These are phyloP conservation scores for Andricus grossulariae DNA, from an alignment of 1,140 invertebrate genomes.

Conservation along the genomic window DNA sequence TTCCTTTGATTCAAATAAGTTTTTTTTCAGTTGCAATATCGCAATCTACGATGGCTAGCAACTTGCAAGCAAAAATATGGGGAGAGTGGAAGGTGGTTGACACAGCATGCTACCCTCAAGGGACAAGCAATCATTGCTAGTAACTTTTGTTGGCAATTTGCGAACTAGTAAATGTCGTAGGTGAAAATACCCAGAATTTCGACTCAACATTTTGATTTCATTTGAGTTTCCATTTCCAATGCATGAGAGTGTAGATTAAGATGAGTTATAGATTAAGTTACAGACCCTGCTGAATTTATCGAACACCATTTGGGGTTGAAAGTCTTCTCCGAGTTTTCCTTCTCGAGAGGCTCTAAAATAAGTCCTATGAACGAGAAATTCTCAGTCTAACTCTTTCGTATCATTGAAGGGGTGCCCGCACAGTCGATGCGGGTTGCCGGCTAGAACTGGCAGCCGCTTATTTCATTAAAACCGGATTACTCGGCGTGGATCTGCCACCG, in stretches of 20 bases:
- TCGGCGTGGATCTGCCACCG: slow-evolving; percentile 36
- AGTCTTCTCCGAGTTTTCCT: slow-evolving; percentile 1
- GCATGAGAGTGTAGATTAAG: background rate
- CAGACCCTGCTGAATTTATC: background rate
- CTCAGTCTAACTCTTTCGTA: slow-evolving; percentile 23
- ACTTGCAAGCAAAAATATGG: too few relatives aligned
- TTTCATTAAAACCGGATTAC: slow-evolving; percentile 72
- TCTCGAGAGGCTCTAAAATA: background rate
- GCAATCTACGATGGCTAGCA: too few relatives aligned
- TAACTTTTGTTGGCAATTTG: too few relatives aligned
- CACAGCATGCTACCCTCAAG: too few relatives aligned
- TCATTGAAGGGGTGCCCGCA: background rate
- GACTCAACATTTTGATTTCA: too few relatives aligned
- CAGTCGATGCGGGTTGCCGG: background rate
- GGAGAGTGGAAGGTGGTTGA: too few relatives aligned
- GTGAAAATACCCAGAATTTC: too few relatives aligned
- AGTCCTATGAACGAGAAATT: background rate
- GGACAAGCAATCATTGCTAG: too few relatives aligned
- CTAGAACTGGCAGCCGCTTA: slow-evolving; percentile 45
- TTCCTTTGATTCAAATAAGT: too few relatives aligned
- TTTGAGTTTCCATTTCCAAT: too few relatives aligned
- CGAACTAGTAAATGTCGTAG: too few relatives aligned
- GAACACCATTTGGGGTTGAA: slow-evolving; percentile 20
- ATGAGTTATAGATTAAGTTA: slow-evolving; percentile 19
- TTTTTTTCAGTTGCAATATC: too few relatives aligned